Base-by-base conservation (phyloP, 2,797 vertebrate species). In the Pseudomugil tenellus region DNA sequence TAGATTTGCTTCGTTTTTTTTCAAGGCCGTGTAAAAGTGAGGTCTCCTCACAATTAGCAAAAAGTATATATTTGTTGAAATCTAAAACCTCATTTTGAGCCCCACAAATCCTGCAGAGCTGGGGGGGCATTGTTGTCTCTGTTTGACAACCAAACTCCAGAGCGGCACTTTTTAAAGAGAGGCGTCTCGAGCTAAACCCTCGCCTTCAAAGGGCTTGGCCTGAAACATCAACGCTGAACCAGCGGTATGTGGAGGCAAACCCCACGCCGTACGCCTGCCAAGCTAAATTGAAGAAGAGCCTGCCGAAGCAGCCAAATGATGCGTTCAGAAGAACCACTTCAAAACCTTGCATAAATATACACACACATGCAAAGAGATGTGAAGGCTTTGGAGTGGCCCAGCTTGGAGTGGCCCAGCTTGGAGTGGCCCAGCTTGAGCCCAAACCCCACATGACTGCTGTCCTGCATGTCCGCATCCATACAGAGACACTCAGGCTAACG, bases 261-360 rank as follows among this genome's bases (percentile, higher is more conserved):
- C 87, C 86, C 72, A 66, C 70, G 77, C 75, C 64, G 28, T 65
- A 46, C n/a, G 83, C 72, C 79, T 79, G 88, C 91, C 91, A 91
- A 91, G 84, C 83, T 90, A 92, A 91, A 92, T 87, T 89, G 81
- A 91, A 91, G 90, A 91, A 90, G 92, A 91, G 87, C 83, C 84
- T 48, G 79, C 85, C 77, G 80, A 87, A 84, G 77, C 73, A 84
- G 90, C 90, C 89, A 90, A 93, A 91, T 89, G 90, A 92, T 91
- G 92, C 90, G 72, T 92, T 92, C 88, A 79, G 81, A 89, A 87
- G 86, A 91, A 92, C 92, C 91, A 93, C 91, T 92, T 93, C 85
- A 92, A 92, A 89, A 77, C 76, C 68, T 49, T 25, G 68, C 84
- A 75, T 83, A 93, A 89, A 92, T 89, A 93, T 67, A 93, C 83